Evolutionary conservation across 2,113 vertebrate genomes (phyloP).

Genomic region (Steatornis caripensis): DNA sequence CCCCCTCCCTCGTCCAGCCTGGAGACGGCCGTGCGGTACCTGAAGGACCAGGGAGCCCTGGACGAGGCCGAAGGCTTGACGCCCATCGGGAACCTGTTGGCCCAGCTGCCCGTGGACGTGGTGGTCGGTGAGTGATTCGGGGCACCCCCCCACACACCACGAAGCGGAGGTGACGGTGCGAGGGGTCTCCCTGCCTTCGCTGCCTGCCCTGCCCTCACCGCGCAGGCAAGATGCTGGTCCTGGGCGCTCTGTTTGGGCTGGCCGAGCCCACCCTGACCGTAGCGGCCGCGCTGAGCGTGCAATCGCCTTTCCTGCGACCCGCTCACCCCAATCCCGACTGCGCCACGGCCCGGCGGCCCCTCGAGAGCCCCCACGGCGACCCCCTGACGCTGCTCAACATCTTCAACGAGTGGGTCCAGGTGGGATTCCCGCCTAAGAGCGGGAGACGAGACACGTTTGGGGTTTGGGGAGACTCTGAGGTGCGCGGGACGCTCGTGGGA

Average conservation of each 20-base stretch:
- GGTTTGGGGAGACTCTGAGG: too few species aligned
- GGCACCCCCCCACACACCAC: fast-evolving
- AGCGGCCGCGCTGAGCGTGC: slow-evolving; percentile 84
- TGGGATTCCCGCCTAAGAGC: background rate
- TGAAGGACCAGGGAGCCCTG: slow-evolving; percentile 87
- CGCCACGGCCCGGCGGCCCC: slow-evolving; percentile 70
- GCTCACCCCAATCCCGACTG: slow-evolving; percentile 78
- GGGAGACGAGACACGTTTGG: too few species aligned
- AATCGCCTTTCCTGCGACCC: slow-evolving; percentile 84
- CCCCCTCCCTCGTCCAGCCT: slow-evolving; percentile 84
- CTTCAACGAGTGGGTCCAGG: slow-evolving; percentile 92
- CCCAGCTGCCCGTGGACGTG: slow-evolving; percentile 89
- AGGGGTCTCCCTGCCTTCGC: fast-evolving
- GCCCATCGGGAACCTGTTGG: slow-evolving; percentile 82
- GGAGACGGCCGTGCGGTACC: slow-evolving; percentile 84
- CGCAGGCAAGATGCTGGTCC: slow-evolving; percentile 89
- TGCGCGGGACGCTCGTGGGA: too few species aligned
- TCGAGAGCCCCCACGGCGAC: slow-evolving; percentile 88
- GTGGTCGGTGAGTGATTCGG: slow-evolving; percentile 81
- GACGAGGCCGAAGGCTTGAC: slow-evolving; percentile 78
- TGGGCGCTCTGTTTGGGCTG: slow-evolving; percentile 83
- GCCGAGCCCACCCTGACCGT: slow-evolving; percentile 83
- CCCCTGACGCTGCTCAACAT: slow-evolving; percentile 88
- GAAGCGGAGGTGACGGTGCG: fast-evolving
- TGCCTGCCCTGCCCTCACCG: fast-evolving